Conservation (phyloP, 2,888 invertebrate species). For the Thysanoteuthis rhombus region DNA sequence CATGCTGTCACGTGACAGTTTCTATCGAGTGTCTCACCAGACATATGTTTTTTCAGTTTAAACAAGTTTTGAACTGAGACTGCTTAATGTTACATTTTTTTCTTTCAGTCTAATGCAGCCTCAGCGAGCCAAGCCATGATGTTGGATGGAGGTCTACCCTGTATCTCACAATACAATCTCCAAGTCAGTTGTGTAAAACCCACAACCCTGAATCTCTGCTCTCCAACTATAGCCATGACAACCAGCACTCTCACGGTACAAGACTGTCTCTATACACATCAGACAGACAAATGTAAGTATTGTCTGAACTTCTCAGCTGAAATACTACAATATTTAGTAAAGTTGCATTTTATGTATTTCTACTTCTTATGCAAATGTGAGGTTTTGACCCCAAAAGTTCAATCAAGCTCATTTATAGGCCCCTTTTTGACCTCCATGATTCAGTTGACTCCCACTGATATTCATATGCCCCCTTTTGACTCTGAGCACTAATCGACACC, state of each 20-base stretch:
- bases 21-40: too few species aligned
- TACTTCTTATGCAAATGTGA: too few species aligned
- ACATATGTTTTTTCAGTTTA: too few species aligned
- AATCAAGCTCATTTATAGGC: too few species aligned
- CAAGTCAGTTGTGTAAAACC: background rate
- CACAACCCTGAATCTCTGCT: background rate
- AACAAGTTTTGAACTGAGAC: background rate
- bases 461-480: too few species aligned
- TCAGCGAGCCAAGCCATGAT: background rate
- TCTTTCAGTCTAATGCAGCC: background rate
- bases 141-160: background rate
- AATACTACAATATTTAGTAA: too few species aligned
- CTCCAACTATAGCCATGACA: background rate
- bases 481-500: too few species aligned
- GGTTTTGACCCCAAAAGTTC: too few species aligned
- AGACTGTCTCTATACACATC: background rate
- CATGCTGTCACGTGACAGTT: too few species aligned
- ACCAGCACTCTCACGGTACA: background rate
- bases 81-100: conserved; percentile 38
- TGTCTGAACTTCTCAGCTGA: background rate
- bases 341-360: too few species aligned
- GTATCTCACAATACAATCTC: background rate
- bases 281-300: background rate
- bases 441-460: too few species aligned
- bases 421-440: too few species aligned